Percentiles rank a stretch among this genome's conserved stretches.
phyloP scores from a whole-genome alignment of 2,888 invertebrate species.

The Pheosia gnoma region DNA sequence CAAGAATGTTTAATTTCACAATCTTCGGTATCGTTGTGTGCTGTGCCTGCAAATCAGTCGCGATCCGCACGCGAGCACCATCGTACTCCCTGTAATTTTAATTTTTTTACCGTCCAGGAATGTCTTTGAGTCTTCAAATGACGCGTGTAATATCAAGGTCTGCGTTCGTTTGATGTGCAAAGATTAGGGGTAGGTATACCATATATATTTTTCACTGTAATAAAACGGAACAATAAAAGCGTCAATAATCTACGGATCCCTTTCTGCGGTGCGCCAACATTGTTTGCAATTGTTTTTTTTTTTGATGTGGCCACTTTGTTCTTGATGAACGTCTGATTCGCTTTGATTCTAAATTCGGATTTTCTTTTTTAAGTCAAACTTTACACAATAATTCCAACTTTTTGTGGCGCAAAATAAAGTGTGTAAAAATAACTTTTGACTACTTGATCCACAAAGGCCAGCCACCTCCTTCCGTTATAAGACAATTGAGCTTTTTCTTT shows the following conservation, averaged over 20 bases:
- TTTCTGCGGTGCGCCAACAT: conserved; percentile 58
- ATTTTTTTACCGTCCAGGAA: conserved; percentile 75
- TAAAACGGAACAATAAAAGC: conserved; percentile 63
- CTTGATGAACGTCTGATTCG: conserved; percentile 36
- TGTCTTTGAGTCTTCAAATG: conserved; percentile 83
- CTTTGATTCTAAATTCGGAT: conserved; percentile 29
- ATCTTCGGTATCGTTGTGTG: conserved; percentile 43
- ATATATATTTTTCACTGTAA: conserved; percentile 75
- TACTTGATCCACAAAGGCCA: too few relatives aligned
- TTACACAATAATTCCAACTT: background rate
- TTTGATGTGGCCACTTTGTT: conserved; percentile 59
- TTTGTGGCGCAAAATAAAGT: too few relatives aligned
- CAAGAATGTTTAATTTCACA: conserved; percentile 74
- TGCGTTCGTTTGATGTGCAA: conserved; percentile 77
- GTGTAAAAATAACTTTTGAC: too few relatives aligned
- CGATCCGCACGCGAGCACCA: conserved; percentile 34
- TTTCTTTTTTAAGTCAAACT: conserved; percentile 17
- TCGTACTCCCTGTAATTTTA: conserved; percentile 77
- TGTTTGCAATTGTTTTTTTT: conserved; percentile 51
- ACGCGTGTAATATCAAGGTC: conserved; percentile 81
- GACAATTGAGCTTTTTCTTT: too few relatives aligned
- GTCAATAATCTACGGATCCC: conserved; percentile 61
- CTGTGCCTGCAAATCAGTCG: conserved; percentile 58
- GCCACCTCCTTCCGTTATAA: too few relatives aligned
- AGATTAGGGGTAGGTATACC: conserved; percentile 76